A percentile compares a stretch with the other conserved stretches of the same genome.
phyloP scores from a whole-genome alignment of 2,797 vertebrate genomes.

The Pipistrellus pipistrellus region DNA sequence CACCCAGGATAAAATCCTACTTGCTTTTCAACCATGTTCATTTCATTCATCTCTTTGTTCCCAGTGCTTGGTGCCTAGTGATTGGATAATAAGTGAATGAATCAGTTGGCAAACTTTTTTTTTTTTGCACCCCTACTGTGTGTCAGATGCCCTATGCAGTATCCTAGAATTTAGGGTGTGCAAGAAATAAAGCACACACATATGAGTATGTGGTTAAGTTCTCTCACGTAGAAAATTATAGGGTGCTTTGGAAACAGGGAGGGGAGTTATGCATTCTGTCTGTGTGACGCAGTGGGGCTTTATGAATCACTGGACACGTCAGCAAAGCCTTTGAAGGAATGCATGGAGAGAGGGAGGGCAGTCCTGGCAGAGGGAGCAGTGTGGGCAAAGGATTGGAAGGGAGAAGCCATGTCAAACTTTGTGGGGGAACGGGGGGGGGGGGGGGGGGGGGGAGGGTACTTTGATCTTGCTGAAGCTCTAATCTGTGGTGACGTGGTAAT shows the following conservation, averaged over 20 bases:
- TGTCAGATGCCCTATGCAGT: neutral
- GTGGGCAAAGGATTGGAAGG: neutral
- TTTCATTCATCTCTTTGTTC: neutral
- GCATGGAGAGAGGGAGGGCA: neutral
- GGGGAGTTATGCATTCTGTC: neutral
- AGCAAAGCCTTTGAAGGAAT: neutral
- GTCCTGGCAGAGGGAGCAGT: neutral
- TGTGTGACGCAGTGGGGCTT: neutral
- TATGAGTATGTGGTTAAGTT: neutral
- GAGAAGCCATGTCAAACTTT: rapidly evolving
- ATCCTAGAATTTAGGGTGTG: neutral
- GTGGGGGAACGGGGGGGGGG: too few species aligned
- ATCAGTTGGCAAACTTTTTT: neutral
- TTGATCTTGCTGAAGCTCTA: rapidly evolving
- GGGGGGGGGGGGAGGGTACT: too few species aligned
- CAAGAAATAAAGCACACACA: neutral
- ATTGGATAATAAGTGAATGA: neutral
- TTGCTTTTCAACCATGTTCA: neutral
- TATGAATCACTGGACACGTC: neutral
- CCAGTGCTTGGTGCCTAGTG: neutral
- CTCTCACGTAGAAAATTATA: neutral
- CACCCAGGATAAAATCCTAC: neutral
- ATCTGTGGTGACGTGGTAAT: too few species aligned
- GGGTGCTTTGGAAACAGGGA: neutral
- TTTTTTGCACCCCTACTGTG: neutral